A percentile compares a stretch with the other conserved stretches of the same genome.
Evolutionary conservation across 2,888 invertebrate species (phyloP).

Genomic region (Gryllus longicercus): DNA sequence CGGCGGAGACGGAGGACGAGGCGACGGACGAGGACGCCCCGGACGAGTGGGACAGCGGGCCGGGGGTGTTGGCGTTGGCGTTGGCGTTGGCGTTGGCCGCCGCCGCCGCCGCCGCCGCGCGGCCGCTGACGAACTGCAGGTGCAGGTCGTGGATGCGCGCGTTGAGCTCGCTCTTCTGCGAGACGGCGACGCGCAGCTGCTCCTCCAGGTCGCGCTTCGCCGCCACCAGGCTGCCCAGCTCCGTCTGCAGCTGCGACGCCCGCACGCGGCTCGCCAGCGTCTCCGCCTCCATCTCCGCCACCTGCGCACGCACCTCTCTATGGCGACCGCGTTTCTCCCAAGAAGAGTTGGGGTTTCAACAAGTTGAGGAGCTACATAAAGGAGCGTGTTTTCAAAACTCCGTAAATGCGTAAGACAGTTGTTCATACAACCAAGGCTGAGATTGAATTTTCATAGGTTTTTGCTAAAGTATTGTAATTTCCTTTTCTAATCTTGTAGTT

Average conservation of each 20-base stretch:
- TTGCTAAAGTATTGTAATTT: too few relatives aligned
- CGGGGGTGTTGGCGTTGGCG: background rate
- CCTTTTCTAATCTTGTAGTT: too few relatives aligned
- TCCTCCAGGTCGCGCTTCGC: slow-evolving; percentile 60
- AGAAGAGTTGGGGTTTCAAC: too few relatives aligned
- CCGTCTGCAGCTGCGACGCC: slow-evolving; percentile 62
- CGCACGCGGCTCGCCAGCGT: slow-evolving; percentile 63
- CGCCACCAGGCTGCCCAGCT: slow-evolving; percentile 57
- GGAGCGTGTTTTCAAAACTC: too few relatives aligned
- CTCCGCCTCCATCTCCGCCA: slow-evolving; percentile 72
- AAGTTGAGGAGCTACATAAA: too few relatives aligned
- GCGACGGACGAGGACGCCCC: background rate
- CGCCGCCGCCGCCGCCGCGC: slow-evolving; percentile 43
- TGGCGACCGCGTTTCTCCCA: too few relatives aligned
- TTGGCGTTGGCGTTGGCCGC: background rate
- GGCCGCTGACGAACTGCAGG: slow-evolving; percentile 48
- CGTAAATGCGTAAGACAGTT: too few relatives aligned
- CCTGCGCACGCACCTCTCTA: background rate
- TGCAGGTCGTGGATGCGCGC: slow-evolving; percentile 57
- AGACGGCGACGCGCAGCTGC: slow-evolving; percentile 55
- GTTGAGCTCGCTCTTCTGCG: slow-evolving; percentile 57
- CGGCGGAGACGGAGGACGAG: background rate
- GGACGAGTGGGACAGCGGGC: slow-evolving; percentile 22
- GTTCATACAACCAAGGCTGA: too few relatives aligned
- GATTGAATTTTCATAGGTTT: too few relatives aligned